Base-by-base conservation (phyloP, 2,113 vertebrate genomes). In the Acanthisitta chloris region DNA sequence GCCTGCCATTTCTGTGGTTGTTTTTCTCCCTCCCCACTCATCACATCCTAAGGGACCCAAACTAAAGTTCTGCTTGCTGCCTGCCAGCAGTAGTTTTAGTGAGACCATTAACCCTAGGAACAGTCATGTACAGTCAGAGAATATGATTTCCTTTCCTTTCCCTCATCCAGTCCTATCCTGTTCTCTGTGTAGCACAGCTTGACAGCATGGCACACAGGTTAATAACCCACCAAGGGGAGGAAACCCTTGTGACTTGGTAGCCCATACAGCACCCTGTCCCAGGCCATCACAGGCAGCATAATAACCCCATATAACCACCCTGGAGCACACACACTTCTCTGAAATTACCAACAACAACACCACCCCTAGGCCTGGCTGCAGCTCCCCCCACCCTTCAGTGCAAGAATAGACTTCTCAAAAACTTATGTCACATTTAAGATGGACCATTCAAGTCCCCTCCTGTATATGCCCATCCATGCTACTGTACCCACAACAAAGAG, bases 191-290 rank as follows among this genome's bases (percentile, higher is more conserved):
- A 81, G 65, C 14, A 52, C 19, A 34, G 33, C 12, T 80, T 77
- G 12, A 13, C 28, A 52, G n/a, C 17, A 17, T 7, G 19, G 28
- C 28, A 76, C 11, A 24, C 2, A 2, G 0, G 0, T 14, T 10
- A 83, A 49, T 38, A 69, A n/a, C 12, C 8, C 54, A 43, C 4
- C 9, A 8, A 82, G 18, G 2, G 1, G 3, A 65, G 4, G 28
- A 54, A 81, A 38, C 6, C 3, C 48, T 10, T 29, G 15, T 8
- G 19, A 67, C 20, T 28, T 28, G 2, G 6, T n/a, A 20, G 43
- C 17, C 43, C 34, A 31, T 4, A 9, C 12, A 71, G 4, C 6
- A 21, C 10, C 9, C 18, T 38, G 17, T 66, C 23, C 52, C 25
- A 10, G 4, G 5, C 15, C 25, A 10, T 52, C 38, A 12, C 8